Evolutionary conservation across 1,140 invertebrate species (phyloP).

Genomic region (Caenorhabditis tropicalis): DNA sequence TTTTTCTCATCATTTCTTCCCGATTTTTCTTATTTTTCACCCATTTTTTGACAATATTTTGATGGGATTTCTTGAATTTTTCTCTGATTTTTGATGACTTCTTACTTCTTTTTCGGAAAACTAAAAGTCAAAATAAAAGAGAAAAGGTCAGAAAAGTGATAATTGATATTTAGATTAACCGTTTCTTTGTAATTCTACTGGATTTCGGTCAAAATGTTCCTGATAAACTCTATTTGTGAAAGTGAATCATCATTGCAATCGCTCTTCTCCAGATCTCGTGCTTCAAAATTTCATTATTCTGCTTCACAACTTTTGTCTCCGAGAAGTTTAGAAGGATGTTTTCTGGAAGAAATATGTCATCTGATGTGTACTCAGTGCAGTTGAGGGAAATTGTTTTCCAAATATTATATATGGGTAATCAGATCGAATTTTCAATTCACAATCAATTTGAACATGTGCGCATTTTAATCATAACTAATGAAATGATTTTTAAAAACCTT

Average conservation of each 20-base stretch:
- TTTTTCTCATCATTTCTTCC: not conserved
- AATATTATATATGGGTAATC: not conserved
- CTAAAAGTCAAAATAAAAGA: not conserved
- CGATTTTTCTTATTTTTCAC: constrained; percentile 39
- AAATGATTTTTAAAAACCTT: too few species aligned
- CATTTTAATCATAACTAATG: too few species aligned
- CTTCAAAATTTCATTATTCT: not conserved
- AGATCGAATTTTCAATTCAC: too few species aligned
- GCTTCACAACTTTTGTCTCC: not conserved
- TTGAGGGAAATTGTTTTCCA: not conserved
- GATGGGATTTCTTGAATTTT: not conserved
- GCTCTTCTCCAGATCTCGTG: not conserved
- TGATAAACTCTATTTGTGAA: not conserved
- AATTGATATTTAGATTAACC: too few species aligned
- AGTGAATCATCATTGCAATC: not conserved
- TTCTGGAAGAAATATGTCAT: not conserved
- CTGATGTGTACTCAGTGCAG: not conserved
- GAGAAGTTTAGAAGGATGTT: not conserved
- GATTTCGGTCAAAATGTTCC: too few species aligned
- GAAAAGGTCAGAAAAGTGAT: not conserved
- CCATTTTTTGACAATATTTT: not conserved
- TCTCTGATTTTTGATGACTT: constrained; percentile 21
- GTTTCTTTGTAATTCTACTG: too few species aligned
- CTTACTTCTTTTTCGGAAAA: not conserved
- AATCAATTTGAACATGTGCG: too few species aligned